Evolutionary conservation across 2,797 vertebrate genomes (phyloP), one percentile per base, ranked within the genome.

Genomic region (Halcyon chelicuti): DNA sequence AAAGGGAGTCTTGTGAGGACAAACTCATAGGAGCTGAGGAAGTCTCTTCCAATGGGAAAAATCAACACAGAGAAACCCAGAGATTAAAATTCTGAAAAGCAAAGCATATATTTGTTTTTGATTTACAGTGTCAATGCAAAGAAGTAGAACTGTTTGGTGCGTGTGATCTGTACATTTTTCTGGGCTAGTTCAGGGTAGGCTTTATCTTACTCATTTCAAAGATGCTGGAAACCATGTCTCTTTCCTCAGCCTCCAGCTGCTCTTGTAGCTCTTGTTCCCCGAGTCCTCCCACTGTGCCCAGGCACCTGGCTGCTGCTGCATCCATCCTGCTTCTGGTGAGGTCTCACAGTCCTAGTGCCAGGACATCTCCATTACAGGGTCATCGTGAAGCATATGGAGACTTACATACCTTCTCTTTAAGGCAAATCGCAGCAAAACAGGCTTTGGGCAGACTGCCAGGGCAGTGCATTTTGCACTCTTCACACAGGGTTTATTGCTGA

Each of bases 251-350:
- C 42, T 72, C 21, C 62, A 61, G 23, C 40, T 71, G 12, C 26
- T 68, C 61, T 57, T 40, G 6, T 40, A 82, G 22, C 35, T 61
- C 28, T 35, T 35, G 10, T 26, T 91, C 46, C 61, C n/a, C 3
- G 7, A 37, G 7, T 42, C 26, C 5, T 2, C 0, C 25, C 4
- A 9, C 22, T 37, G 26, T 0, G 0, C 15, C 37, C n/a, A 40
- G 46, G 31, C 54, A 47, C 13, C 6, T 5, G 14, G n/a, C n/a
- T 72, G 12, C 28, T 2, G 4, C 28, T 22, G 66, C 2, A 15
- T 23, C 33, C 31, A 7, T 17, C 18, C 51, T 47, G 31, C 40
- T 70, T n/a, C 73, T 29, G 46, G 19, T n/a, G 25, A 66, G 39
- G 10, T n/a, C 52, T 58, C 22, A 8, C 3, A 8, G 23, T 31